phyloP scores from a whole-genome alignment of 1,140 invertebrate species.

The Diorhabda sublineata region DNA sequence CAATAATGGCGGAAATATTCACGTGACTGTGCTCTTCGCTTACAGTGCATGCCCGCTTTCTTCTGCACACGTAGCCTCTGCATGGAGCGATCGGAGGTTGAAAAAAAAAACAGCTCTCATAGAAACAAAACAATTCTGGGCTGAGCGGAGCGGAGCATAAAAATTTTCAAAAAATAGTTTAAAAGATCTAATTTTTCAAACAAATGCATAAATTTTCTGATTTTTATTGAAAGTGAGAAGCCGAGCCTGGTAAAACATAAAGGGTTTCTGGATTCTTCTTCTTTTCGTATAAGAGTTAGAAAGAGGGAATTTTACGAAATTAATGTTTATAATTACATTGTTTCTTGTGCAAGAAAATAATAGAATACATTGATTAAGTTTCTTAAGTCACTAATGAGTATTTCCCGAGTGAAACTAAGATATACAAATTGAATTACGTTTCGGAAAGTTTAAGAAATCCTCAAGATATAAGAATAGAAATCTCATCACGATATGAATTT shows the following conservation, averaged over 20 bases:
- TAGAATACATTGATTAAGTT: conserved; percentile 41
- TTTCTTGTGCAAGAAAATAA: conserved; percentile 38
- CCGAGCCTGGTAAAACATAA: background rate
- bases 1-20: too few species aligned
- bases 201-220: too few species aligned
- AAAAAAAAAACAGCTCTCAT: too few species aligned
- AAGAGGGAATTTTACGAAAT: conserved; percentile 40
- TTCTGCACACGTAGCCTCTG: too few species aligned
- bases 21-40: too few species aligned
- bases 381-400: conserved; percentile 38
- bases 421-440: conserved; percentile 30
- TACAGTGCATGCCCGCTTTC: too few species aligned
- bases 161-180: too few species aligned
- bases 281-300: conserved; percentile 14
- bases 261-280: background rate
- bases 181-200: too few species aligned
- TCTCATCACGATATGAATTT: conserved; percentile 2
- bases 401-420: conserved; percentile 33
- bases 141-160: too few species aligned
- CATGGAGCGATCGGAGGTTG: too few species aligned
- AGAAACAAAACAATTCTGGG: too few species aligned
- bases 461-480: conserved; percentile 4
- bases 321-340: conserved; percentile 43
- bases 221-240: background rate
- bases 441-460: conserved; percentile 2